Conservation (phyloP, 2,797 vertebrate genomes). For the Pyrocephalus nanus region DNA sequence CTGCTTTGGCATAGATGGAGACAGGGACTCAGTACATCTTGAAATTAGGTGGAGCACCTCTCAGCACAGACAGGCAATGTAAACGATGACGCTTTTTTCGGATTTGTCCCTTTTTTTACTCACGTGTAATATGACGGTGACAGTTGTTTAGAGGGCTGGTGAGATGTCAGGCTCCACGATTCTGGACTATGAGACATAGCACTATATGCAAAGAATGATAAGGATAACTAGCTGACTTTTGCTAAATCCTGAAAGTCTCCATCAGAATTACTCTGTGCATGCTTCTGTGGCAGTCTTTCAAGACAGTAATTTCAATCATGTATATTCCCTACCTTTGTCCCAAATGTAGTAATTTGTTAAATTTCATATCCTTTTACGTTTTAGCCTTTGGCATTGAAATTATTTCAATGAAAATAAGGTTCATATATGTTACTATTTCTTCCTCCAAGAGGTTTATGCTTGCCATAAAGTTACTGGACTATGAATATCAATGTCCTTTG, state of each 20-base stretch:
- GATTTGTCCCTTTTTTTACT: not conserved
- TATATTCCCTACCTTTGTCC: not conserved
- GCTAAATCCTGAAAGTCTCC: not conserved
- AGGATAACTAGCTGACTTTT: not conserved
- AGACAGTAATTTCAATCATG: not conserved
- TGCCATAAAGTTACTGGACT: conserved; percentile 42
- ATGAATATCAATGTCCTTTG: conserved; percentile 45
- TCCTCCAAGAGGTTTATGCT: conserved; percentile 39
- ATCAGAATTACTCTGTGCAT: not conserved
- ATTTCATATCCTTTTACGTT: not conserved
- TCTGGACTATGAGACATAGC: not conserved
- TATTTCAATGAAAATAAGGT: conserved; percentile 58
- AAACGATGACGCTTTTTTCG: not conserved
- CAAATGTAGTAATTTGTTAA: not conserved
- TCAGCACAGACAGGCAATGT: not conserved
- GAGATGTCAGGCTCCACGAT: not conserved
- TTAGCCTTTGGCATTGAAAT: conserved; percentile 40
- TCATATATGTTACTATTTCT: conserved; percentile 21
- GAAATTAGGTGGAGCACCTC: not conserved
- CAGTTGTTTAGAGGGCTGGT: not conserved
- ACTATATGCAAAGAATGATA: not conserved
- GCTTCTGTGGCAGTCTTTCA: not conserved
- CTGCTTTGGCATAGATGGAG: not conserved
- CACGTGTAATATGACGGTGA: not conserved
- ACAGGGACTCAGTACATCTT: not conserved